phyloP scores from a whole-genome alignment of 2,797 vertebrate species.

The Tachyglossus aculeatus region DNA sequence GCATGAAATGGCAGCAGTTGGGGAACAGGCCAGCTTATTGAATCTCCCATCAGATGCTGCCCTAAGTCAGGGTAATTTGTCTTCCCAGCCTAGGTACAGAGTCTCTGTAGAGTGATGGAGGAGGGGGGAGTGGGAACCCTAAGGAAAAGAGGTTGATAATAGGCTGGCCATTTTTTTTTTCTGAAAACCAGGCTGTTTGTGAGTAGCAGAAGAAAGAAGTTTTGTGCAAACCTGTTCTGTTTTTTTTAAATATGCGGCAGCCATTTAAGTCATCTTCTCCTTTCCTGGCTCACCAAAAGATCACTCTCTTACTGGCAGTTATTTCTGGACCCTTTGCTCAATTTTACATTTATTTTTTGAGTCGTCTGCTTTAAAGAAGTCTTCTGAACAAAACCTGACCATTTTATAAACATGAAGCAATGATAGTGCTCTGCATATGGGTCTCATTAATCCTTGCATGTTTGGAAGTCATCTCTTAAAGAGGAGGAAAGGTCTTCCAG shows the following conservation, averaged over 20 bases:
- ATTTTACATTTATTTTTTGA: conserved; percentile 32
- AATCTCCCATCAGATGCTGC: conserved; percentile 38
- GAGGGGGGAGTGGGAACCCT: conserved; percentile 8
- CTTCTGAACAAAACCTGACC: conserved; percentile 65
- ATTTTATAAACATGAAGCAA: conserved; percentile 68
- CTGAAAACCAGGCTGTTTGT: not conserved
- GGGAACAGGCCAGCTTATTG: conserved; percentile 16
- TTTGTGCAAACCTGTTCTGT: conserved; percentile 27
- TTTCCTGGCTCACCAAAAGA: conserved; percentile 48
- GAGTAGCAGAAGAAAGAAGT: conserved; percentile 52
- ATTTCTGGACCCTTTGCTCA: conserved; percentile 53
- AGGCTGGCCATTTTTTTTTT: not conserved
- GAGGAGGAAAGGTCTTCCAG: too few relatives aligned
- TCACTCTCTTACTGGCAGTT: conserved; percentile 53
- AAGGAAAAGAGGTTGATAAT: not conserved
- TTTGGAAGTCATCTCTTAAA: conserved; percentile 60
- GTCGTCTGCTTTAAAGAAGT: conserved; percentile 60
- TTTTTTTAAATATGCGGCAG: conserved; percentile 5
- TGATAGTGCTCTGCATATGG: conserved; percentile 64
- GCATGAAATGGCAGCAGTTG: conserved; percentile 40
- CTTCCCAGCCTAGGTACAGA: not conserved
- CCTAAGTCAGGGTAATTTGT: conserved; percentile 21
- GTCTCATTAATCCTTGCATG: conserved; percentile 64
- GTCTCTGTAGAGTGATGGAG: not conserved
- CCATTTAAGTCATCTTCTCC: conserved; percentile 36